Percentiles rank a stretch among this genome's conserved stretches.
Evolutionary conservation across 1,140 invertebrate genomes (phyloP).

Genomic region (Aphidius gifuensis): DNA sequence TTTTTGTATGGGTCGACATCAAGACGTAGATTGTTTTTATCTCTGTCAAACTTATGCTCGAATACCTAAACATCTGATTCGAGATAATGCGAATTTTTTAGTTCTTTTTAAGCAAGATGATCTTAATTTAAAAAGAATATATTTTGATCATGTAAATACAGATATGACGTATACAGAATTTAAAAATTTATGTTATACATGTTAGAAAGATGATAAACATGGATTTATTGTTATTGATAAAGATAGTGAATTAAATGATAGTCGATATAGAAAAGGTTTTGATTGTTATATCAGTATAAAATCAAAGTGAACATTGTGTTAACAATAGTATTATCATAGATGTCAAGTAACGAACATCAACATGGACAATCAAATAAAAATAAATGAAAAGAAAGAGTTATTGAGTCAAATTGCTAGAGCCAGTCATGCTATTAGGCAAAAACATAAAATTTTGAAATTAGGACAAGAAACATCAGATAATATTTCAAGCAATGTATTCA

Average conservation of each 20-base stretch:
- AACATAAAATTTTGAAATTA: slow-evolving; percentile 24
- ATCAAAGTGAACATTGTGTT: slow-evolving; percentile 2
- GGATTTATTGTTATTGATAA: slow-evolving; percentile 5
- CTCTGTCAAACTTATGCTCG: background rate
- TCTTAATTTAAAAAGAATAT: slow-evolving; percentile 11
- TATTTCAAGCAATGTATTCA: slow-evolving; percentile 17
- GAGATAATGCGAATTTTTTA: background rate
- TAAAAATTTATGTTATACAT: background rate
- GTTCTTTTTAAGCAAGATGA: background rate
- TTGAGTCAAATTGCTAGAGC: slow-evolving; percentile 23
- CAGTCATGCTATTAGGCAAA: slow-evolving; percentile 25
- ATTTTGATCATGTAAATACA: slow-evolving; percentile 2
- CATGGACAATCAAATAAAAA: slow-evolving; percentile 12
- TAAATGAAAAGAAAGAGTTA: slow-evolving; percentile 17
- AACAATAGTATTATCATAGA: background rate
- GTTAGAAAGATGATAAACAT: slow-evolving; percentile 8
- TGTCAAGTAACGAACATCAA: background rate
- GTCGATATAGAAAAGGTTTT: slow-evolving; percentile 14
- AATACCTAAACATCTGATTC: background rate
- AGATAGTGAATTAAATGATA: slow-evolving; percentile 14
- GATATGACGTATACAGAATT: slow-evolving; percentile 8
- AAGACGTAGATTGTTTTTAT: slow-evolving; percentile 5
- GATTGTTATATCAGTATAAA: slow-evolving; percentile 19
- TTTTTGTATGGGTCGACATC: slow-evolving; percentile 1
- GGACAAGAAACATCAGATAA: slow-evolving; percentile 12